Conservation (phyloP, 2,888 invertebrate species). For the Blera fallax region DNA sequence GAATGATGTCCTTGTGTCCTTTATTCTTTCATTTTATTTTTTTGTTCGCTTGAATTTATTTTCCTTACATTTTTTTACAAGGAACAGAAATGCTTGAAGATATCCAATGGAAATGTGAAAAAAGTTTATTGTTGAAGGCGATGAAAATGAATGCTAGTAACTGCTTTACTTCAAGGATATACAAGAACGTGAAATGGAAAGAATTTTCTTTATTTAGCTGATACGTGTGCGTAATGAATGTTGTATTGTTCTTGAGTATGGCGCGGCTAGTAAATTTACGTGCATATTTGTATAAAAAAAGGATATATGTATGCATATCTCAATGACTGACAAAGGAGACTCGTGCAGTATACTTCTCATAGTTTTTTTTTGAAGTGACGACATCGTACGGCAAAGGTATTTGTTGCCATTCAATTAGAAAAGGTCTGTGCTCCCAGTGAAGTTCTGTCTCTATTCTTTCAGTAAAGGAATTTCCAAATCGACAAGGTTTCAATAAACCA, state of each 20-base stretch:
- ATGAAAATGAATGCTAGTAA: conserved; percentile 7
- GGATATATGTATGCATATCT: too few species aligned
- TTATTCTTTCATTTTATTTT: neutral
- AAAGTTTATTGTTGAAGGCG: conserved; percentile 10
- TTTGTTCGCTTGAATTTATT: neutral
- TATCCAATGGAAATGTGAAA: conserved; percentile 1
- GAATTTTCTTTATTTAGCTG: neutral
- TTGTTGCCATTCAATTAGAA: too few species aligned
- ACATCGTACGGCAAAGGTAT: neutral
- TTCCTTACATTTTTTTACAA: neutral
- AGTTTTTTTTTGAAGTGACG: neutral
- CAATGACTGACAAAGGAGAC: neutral
- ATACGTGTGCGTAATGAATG: neutral
- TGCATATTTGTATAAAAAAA: too few species aligned
- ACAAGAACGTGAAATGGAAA: neutral
- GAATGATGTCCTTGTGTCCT: conserved; percentile 16
- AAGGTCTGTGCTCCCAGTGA: too few species aligned
- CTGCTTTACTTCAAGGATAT: neutral
- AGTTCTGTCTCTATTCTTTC: too few species aligned
- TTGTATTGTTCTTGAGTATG: neutral
- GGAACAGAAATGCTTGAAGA: neutral
- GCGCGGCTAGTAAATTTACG: too few species aligned
- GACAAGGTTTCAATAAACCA: too few species aligned
- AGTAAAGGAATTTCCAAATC: too few species aligned
- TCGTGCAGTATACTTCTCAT: neutral